phyloP scores from a whole-genome alignment of 2,888 invertebrate species.

The Thysanoteuthis rhombus region DNA sequence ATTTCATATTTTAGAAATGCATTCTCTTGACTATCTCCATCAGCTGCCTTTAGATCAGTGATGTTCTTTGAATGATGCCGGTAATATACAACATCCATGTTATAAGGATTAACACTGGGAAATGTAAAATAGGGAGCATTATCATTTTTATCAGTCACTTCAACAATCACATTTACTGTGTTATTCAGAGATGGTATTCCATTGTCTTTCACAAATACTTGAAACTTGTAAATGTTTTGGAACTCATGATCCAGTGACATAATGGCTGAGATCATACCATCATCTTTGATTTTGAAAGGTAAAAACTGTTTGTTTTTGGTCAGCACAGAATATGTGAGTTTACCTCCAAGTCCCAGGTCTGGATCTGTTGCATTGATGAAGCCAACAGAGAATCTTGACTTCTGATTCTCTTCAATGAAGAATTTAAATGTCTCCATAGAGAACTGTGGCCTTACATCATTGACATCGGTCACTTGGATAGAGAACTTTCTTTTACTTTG shows the following conservation, averaged over 20 bases:
- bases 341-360: background rate
- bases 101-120: background rate
- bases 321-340: background rate
- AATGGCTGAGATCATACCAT: background rate
- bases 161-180: background rate
- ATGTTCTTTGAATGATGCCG: background rate
- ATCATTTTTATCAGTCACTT: background rate
- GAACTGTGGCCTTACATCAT: background rate
- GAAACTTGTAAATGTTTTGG: background rate
- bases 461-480: background rate
- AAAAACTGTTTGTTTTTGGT: background rate
- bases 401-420: constrained; percentile 12
- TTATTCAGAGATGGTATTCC: background rate
- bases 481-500: background rate
- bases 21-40: constrained; percentile 12
- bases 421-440: background rate
- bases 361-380: background rate
- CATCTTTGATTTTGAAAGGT: background rate
- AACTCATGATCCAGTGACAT: constrained; percentile 12
- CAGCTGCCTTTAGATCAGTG: background rate
- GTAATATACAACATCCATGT: background rate
- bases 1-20: constrained; percentile 12
- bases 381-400: background rate
- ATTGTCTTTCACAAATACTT: background rate
- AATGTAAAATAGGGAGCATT: background rate